Evolutionary conservation across 2,113 vertebrate species (phyloP).

Genomic region (Clarias gariepinus): DNA sequence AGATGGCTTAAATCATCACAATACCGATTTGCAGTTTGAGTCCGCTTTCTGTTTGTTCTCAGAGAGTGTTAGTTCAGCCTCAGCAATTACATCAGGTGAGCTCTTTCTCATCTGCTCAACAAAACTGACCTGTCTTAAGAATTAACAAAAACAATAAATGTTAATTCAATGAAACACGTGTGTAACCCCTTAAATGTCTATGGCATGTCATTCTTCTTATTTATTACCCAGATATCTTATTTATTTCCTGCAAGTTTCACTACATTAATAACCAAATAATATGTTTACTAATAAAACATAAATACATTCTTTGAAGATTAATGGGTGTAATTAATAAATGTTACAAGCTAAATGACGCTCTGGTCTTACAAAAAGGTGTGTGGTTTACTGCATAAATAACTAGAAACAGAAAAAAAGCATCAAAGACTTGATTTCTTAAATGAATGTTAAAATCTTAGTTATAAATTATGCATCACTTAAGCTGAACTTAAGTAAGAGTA

Average conservation of each 20-base stretch:
- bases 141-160: background rate
- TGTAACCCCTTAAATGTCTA: background rate
- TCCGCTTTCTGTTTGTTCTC: background rate
- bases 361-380: background rate
- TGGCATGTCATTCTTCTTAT: background rate
- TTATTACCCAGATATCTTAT: no score
- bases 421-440: background rate
- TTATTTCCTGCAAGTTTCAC: background rate
- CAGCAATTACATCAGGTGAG: slow-evolving; percentile 55
- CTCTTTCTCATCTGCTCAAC: slow-evolving; percentile 55
- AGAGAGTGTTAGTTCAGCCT: slow-evolving; percentile 33
- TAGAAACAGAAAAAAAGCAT: background rate
- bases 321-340: background rate
- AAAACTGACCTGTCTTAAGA: slow-evolving; percentile 51
- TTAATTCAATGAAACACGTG: background rate
- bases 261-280: background rate
- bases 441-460: background rate
- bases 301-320: background rate
- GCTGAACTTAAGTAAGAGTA: background rate
- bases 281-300: background rate
- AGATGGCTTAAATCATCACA: background rate
- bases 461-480: background rate
- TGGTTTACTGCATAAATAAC: background rate
- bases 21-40: slow-evolving; percentile 4
- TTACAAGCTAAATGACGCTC: background rate